Evolutionary conservation across 2,888 invertebrate species (phyloP).

Genomic region (Rhagonycha fulva): DNA sequence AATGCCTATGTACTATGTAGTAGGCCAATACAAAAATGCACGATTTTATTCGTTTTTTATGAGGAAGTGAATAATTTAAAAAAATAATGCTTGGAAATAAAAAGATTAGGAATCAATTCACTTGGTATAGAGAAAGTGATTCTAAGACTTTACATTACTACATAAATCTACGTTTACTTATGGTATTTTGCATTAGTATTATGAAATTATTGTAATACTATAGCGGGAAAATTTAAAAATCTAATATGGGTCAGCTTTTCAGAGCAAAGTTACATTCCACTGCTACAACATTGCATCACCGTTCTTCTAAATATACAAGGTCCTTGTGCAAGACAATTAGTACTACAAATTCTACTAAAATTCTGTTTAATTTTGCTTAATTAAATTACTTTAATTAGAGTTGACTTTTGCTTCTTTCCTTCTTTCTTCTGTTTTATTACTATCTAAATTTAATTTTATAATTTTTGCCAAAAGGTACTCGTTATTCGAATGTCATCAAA

Average conservation of each 20-base stretch:
- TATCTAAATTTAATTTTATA: no score
- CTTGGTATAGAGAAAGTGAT: background rate
- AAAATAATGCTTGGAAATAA: background rate
- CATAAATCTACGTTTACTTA: background rate
- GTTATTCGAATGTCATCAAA: no score
- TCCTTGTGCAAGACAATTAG: background rate
- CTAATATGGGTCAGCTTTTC: background rate
- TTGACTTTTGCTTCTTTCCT: background rate
- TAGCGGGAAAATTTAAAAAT: background rate
- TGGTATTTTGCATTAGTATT: background rate
- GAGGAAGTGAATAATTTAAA: background rate
- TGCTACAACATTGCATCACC: background rate
- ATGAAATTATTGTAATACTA: no score
- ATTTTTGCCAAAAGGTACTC: no score
- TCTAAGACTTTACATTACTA: background rate
- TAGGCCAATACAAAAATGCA: slow-evolving; percentile 3
- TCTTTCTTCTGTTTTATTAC: no score
- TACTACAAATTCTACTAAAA: background rate
- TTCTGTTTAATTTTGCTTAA: background rate
- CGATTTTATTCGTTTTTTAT: background rate
- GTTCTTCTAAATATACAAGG: background rate
- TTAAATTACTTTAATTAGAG: background rate
- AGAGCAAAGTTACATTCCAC: background rate
- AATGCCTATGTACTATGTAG: slow-evolving; percentile 7
- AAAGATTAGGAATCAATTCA: background rate